Evolutionary conservation across 92 coral and sea anemone species (phyloP).

Genomic region (Umimayanthus chanpuru): DNA sequence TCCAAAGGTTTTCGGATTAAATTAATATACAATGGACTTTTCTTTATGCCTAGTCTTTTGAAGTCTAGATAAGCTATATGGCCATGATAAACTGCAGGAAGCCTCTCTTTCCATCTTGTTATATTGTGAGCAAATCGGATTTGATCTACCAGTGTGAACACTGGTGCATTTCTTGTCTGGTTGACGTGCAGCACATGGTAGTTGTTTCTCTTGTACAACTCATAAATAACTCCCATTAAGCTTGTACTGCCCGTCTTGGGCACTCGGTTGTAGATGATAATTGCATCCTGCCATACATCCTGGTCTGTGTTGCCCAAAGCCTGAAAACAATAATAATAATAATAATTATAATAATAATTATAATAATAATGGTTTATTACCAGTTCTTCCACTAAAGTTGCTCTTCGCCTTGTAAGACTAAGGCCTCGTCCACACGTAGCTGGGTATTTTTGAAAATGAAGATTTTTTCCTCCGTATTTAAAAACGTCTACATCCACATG

Average conservation of each 20-base stretch:
- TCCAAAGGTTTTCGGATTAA: slow-evolving; percentile 86
- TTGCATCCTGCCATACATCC: slow-evolving; percentile 52
- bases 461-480: no score
- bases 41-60: slow-evolving; percentile 71
- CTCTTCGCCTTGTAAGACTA: no score
- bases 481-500: no score
- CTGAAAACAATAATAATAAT: no score
- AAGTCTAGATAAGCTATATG: slow-evolving; percentile 88
- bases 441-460: no score
- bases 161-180: slow-evolving; percentile 78
- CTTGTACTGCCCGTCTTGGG: slow-evolving; percentile 98
- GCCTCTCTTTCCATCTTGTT: slow-evolving; percentile 79
- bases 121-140: slow-evolving; percentile 80
- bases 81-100: slow-evolving; percentile 95
- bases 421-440: no score
- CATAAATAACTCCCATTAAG: slow-evolving; percentile 95
- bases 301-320: slow-evolving; percentile 48
- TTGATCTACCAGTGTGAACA: slow-evolving; percentile 84
- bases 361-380: no score
- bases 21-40: slow-evolving; percentile 81
- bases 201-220: slow-evolving; percentile 69
- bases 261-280: slow-evolving; percentile 92
- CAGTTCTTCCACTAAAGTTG: no score
- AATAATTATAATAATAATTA: no score
- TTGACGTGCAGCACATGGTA: slow-evolving; percentile 87